Percentiles rank a stretch among this genome's conserved stretches.
Conservation (phyloP, 2,888 invertebrate species). For the Schizaphis graminum region DNA sequence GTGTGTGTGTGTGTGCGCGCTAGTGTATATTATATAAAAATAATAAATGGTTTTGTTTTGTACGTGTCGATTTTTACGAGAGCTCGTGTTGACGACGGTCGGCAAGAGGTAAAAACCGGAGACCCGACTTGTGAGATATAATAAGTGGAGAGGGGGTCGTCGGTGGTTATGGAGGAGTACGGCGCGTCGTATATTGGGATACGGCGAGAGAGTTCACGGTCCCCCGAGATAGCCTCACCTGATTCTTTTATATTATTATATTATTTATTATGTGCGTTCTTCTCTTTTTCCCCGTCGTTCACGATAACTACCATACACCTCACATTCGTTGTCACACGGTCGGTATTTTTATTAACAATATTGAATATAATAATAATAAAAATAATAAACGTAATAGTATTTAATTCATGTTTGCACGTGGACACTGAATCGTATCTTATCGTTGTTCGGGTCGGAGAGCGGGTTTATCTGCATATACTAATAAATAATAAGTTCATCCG, state of each 20-base stretch:
- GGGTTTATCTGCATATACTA: slow-evolving; percentile 35
- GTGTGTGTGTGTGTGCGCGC: neutral
- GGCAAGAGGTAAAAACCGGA: slow-evolving; percentile 34
- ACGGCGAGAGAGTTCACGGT: slow-evolving; percentile 48
- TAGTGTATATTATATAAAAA: slow-evolving; percentile 46
- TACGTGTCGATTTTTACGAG: slow-evolving; percentile 61
- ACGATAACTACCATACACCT: neutral
- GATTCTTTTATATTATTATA: slow-evolving; percentile 40
- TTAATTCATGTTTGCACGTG: slow-evolving; percentile 33
- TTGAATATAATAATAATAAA: slow-evolving; percentile 26
- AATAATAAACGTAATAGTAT: slow-evolving; percentile 7
- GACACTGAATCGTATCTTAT: slow-evolving; percentile 40
- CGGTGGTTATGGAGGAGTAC: neutral
- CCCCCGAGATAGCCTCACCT: slow-evolving; percentile 62
- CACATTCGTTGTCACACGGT: neutral
- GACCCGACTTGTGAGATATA: slow-evolving; percentile 4
- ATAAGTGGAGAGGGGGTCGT: neutral
- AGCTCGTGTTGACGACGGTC: slow-evolving; percentile 21
- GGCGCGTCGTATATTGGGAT: slow-evolving; percentile 2
- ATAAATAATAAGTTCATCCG: slow-evolving; percentile 53
- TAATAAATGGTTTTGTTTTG: slow-evolving; percentile 64
- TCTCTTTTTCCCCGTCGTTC: neutral
- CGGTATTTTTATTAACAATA: neutral
- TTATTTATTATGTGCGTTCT: neutral
- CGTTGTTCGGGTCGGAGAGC: slow-evolving; percentile 16